These are phyloP conservation scores for Madoqua kirkii DNA, from an alignment of 2,113 vertebrate species.

Conservation along the genomic window DNA sequence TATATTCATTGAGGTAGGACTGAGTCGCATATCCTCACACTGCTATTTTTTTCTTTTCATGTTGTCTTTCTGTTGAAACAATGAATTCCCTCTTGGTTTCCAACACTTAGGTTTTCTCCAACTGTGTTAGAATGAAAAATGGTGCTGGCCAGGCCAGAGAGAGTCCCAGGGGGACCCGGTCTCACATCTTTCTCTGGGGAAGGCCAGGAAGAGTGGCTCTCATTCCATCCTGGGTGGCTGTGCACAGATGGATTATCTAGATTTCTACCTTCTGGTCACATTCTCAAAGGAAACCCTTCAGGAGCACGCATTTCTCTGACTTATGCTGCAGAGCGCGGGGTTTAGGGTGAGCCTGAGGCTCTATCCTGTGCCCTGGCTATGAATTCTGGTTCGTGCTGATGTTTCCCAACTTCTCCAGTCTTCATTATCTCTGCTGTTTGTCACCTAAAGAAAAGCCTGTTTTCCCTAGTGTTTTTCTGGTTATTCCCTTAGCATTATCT, in stretches of 20 bases:
- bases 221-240: neutral
- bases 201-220: neutral
- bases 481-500: neutral
- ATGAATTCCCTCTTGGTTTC: neutral
- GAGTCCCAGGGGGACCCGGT: neutral
- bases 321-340: fast-evolving
- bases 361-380: neutral
- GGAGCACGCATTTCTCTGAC: neutral
- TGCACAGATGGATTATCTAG: neutral
- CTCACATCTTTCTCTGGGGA: neutral
- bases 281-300: neutral
- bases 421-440: neutral
- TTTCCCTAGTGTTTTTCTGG: neutral
- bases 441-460: neutral
- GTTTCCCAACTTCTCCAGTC: neutral
- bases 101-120: neutral
- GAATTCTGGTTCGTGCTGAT: neutral
- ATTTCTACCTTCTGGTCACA: neutral
- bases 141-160: neutral
- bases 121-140: neutral
- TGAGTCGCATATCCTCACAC: neutral
- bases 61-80: neutral
- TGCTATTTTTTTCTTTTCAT: neutral
- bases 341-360: neutral
- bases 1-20: neutral